Evolutionary conservation across 2,113 vertebrate species (phyloP).

Genomic region (Probosciger aterrimus): DNA sequence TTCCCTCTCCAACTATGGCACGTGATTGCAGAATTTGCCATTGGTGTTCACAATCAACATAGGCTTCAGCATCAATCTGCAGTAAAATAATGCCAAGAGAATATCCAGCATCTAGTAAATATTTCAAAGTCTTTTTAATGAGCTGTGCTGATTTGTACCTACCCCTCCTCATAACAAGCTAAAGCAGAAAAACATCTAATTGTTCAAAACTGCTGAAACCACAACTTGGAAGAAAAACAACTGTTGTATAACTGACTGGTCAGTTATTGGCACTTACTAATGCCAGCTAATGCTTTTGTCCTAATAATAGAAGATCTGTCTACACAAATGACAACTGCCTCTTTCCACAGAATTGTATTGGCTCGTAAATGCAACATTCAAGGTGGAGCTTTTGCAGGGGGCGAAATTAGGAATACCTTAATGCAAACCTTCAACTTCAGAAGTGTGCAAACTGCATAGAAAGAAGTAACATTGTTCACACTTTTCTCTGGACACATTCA

Average conservation of each 20-base stretch:
- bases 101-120: background rate
- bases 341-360: background rate
- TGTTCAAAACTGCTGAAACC: background rate
- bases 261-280: background rate
- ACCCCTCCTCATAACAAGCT: background rate
- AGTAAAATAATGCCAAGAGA: background rate
- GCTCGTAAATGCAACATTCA: background rate
- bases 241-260: background rate
- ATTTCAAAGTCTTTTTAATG: background rate
- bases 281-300: background rate
- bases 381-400: accelerated
- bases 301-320: background rate
- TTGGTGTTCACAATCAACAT: background rate
- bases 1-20: background rate
- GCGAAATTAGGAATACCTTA: background rate
- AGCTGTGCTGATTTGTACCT: background rate
- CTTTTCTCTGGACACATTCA: background rate
- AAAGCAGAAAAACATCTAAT: background rate
- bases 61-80: background rate
- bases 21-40: background rate
- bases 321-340: background rate
- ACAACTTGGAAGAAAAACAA: background rate
- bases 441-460: background rate
- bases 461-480: background rate
- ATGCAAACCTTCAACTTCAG: background rate